A percentile compares a stretch with the other conserved stretches of the same genome.
Conservation (phyloP, 1,140 invertebrate species). For the Diplogasteroides magnus region DNA sequence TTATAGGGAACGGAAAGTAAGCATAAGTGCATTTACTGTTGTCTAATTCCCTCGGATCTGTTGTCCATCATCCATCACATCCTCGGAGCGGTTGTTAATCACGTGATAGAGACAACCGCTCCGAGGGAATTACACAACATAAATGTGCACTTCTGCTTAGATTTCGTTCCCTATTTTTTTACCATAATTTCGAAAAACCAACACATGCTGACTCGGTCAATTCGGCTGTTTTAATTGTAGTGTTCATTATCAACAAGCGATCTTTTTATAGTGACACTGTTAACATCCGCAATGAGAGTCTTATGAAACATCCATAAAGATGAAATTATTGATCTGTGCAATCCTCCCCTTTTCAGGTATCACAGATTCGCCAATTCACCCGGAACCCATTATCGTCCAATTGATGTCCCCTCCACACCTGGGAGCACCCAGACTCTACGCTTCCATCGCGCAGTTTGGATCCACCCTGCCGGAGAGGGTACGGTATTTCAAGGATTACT, state of each 20-base stretch:
- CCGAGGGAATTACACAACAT: no score
- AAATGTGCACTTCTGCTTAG: no score
- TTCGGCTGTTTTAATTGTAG: no score
- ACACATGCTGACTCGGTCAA: no score
- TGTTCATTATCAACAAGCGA: neutral
- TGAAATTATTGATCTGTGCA: neutral
- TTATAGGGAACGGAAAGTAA: neutral
- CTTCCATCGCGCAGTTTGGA: conserved; percentile 31
- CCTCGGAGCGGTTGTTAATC: no score
- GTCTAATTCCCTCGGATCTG: no score
- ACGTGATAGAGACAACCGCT: no score
- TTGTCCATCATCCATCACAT: no score
- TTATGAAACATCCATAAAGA: neutral
- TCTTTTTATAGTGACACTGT: neutral
- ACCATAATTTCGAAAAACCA: no score
- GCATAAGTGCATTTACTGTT: neutral
- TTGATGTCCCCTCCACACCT: conserved; percentile 10
- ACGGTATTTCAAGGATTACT: no score
- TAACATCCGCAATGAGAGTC: neutral
- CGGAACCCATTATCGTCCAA: conserved; percentile 3
- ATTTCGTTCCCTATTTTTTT: no score
- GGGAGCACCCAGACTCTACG: conserved; percentile 14
- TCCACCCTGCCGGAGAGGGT: neutral
- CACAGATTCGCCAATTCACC: conserved; percentile 3
- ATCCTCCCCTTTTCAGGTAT: neutral